These are phyloP conservation scores for Molossus alvarezi DNA, from an alignment of 2,797 vertebrate species.

Conservation along the genomic window DNA sequence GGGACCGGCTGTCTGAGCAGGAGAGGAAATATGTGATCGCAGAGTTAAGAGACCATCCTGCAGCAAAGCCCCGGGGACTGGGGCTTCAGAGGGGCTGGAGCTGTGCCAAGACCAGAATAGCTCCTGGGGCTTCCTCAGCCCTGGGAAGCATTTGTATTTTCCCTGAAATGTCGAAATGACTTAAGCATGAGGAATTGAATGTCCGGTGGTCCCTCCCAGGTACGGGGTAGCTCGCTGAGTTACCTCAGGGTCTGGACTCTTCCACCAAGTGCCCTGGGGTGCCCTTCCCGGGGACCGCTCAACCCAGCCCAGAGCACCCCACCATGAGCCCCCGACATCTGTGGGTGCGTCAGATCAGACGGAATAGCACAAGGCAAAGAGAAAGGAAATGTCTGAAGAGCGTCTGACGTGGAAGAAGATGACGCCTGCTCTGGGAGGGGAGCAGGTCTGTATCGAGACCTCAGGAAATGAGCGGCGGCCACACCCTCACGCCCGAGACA, in stretches of 20 bases:
- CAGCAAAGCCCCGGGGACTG: not conserved
- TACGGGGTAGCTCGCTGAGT: not conserved
- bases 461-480: not conserved
- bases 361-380: not conserved
- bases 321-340: not conserved
- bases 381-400: not conserved
- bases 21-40: not conserved
- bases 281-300: not conserved
- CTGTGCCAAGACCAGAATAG: conserved; percentile 46
- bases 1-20: not conserved
- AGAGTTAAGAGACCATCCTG: not conserved
- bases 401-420: not conserved
- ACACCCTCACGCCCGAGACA: fast-evolving
- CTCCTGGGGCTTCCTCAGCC: conserved; percentile 24
- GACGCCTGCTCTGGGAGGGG: not conserved
- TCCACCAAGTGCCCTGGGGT: not conserved
- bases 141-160: conserved; percentile 51
- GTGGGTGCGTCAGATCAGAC: not conserved
- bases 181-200: not conserved
- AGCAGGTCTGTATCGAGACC: not conserved
- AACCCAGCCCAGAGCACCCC: no score
- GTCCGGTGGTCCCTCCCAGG: not conserved
- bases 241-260: not conserved
- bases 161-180: not conserved
- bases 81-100: not conserved